Conservation (phyloP, 2,797 vertebrate species). For the Manis pentadactyla region DNA sequence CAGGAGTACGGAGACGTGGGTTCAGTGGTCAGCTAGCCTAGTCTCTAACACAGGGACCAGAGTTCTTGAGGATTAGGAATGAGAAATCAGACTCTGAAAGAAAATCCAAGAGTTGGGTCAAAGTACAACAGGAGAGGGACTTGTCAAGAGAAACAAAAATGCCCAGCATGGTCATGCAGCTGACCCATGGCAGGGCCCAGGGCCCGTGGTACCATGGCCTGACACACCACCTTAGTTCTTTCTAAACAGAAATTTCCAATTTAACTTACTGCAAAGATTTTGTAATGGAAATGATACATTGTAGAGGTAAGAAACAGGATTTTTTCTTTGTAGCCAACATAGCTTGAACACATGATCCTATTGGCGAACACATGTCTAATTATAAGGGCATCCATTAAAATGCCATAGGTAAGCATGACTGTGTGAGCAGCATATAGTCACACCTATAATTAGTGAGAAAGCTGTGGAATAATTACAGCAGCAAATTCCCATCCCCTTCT, state of each 20-base stretch:
- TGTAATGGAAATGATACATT: background rate
- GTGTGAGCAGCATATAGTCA: background rate
- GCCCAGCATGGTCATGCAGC: fast-evolving
- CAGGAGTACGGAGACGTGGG: background rate
- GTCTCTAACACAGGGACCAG: background rate
- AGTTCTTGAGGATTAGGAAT: background rate
- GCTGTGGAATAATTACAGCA: background rate
- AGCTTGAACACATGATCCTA: background rate
- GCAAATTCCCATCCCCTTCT: background rate
- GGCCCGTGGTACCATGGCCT: too few relatives aligned
- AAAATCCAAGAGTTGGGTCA: background rate
- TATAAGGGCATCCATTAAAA: background rate
- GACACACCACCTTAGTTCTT: background rate
- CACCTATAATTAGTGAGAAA: background rate
- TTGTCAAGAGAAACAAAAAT: background rate
- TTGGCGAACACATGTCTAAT: background rate
- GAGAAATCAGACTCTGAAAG: background rate
- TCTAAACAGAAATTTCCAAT: background rate
- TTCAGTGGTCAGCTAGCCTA: background rate
- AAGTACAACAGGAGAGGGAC: background rate
- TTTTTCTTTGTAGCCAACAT: background rate
- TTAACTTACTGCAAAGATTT: background rate
- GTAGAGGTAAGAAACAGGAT: background rate
- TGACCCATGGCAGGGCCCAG: fast-evolving
- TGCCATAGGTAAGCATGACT: background rate